Percentiles rank a stretch among this genome's conserved stretches.
These are phyloP conservation scores for Thripadectes ignobilis DNA, from an alignment of 2,797 vertebrate species.

Conservation along the genomic window DNA sequence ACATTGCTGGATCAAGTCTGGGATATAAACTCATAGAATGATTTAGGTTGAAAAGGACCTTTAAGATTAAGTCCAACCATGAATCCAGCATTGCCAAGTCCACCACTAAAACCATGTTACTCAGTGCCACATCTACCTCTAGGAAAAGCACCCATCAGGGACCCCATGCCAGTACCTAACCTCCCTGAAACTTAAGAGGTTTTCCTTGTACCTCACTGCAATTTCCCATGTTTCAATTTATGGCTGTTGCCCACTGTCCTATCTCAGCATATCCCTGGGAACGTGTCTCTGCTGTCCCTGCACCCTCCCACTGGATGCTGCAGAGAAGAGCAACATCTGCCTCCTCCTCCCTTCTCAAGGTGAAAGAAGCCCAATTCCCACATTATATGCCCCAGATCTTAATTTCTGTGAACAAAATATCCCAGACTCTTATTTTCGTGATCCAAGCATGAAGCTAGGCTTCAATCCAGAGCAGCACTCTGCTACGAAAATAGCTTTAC, in stretches of 20 bases:
- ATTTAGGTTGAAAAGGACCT: not conserved
- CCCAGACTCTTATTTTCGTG: not conserved
- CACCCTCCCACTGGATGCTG: not conserved
- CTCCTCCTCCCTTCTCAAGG: not conserved
- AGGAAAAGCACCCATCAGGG: not conserved
- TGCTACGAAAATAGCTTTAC: not conserved
- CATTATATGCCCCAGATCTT: not conserved
- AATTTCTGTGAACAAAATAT: not conserved
- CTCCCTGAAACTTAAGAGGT: not conserved
- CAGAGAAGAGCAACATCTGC: not conserved
- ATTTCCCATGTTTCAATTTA: not conserved
- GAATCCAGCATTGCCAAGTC: not conserved
- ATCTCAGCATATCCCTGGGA: not conserved
- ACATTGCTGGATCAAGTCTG: fast-evolving
- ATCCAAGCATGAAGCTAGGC: not conserved
- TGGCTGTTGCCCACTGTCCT: not conserved
- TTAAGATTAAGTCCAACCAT: fast-evolving
- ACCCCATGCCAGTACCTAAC: not conserved
- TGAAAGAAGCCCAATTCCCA: not conserved
- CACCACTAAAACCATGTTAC: not conserved
- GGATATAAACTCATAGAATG: not conserved
- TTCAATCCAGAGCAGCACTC: not conserved
- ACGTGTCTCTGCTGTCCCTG: not conserved
- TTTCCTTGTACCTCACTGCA: not conserved
- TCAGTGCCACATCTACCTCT: not conserved